Evolutionary conservation across 2,888 invertebrate genomes (phyloP).

Genomic region (Leistus spinibarbis): DNA sequence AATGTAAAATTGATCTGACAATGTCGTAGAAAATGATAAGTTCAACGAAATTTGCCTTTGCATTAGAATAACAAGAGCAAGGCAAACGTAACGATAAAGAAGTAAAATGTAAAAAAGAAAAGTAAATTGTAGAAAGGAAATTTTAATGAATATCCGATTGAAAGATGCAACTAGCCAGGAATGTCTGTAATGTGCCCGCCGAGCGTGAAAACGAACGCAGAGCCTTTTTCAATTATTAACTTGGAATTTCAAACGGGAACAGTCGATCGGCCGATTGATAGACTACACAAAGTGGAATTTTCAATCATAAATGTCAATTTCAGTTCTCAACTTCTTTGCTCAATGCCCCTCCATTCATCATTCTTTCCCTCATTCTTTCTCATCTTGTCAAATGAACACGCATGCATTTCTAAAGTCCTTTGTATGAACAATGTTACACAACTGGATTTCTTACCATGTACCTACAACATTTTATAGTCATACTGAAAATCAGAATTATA

Average conservation of each 20-base stretch:
- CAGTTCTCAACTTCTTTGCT: not conserved
- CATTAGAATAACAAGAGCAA: not conserved
- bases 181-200: slow-evolving; percentile 14
- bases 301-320: slow-evolving; percentile 32
- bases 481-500: too few species aligned
- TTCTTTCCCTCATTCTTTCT: not conserved
- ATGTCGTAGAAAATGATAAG: not conserved
- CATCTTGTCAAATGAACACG: not conserved
- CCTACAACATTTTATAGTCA: not conserved
- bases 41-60: not conserved
- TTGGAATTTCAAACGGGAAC: slow-evolving; percentile 25
- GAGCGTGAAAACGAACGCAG: slow-evolving; percentile 28
- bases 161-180: not conserved
- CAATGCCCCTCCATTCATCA: not conserved
- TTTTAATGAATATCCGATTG: slow-evolving; percentile 32
- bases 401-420: not conserved
- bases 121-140: slow-evolving; percentile 9
- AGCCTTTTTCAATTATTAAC: slow-evolving; percentile 35
- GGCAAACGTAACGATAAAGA: not conserved
- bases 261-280: slow-evolving; percentile 31
- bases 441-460: not conserved
- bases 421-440: not conserved
- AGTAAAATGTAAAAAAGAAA: not conserved
- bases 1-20: too few species aligned
- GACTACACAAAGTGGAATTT: slow-evolving; percentile 26